These are phyloP conservation scores for Ornithoptera priamus DNA, from an alignment of 2,888 invertebrate species.

Conservation along the genomic window DNA sequence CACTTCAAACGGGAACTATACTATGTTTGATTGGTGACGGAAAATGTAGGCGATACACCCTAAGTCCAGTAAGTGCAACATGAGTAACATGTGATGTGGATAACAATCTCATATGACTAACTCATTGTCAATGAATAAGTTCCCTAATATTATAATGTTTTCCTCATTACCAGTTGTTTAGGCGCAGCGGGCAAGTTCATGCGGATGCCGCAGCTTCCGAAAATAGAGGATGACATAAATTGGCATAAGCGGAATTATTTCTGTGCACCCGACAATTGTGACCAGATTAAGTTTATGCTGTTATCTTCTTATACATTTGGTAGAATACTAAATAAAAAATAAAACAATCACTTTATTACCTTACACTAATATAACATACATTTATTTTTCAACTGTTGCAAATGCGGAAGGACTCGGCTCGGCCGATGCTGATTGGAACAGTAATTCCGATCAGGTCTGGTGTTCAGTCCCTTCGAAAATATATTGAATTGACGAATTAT, in stretches of 20 bases:
- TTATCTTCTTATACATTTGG: background rate
- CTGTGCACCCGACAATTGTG: slow-evolving; percentile 54
- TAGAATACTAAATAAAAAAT: background rate
- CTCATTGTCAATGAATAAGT: slow-evolving; percentile 18
- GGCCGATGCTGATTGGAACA: no score
- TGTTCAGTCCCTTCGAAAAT: no score
- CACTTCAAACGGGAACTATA: background rate
- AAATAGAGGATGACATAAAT: slow-evolving; percentile 76
- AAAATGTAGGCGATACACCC: no score
- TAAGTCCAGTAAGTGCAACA: no score
- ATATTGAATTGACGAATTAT: no score
- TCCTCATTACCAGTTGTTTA: slow-evolving; percentile 44
- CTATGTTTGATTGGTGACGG: background rate
- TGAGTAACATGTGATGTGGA: slow-evolving; percentile 2
- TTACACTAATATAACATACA: no score
- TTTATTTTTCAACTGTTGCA: no score
- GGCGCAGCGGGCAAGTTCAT: slow-evolving; percentile 64
- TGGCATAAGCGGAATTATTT: slow-evolving; percentile 72
- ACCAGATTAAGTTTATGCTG: slow-evolving; percentile 34
- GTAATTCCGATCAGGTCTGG: no score
- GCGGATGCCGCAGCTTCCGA: slow-evolving; percentile 53
- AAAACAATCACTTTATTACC: no score
- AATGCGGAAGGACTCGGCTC: no score
- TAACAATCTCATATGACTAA: slow-evolving; percentile 29
- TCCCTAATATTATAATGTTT: slow-evolving; percentile 39